Evolutionary conservation across 1,140 invertebrate species (phyloP), one percentile per base, ranked within the genome.

Genomic region (Bombus confusus): DNA sequence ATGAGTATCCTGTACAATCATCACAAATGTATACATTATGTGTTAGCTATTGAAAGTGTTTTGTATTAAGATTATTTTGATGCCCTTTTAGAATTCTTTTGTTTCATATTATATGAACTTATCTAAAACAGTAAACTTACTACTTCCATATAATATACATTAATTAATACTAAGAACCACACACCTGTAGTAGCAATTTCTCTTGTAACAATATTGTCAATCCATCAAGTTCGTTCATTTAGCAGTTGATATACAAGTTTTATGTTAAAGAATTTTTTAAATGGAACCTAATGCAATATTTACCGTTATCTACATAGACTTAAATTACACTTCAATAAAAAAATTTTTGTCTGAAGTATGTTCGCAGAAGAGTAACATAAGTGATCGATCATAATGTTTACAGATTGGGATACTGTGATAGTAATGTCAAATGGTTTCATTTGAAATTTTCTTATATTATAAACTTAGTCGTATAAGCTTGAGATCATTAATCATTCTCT

Each of bases 91-190:
- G 34, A 39, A 83, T 68, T 62, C 15, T 64, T 64, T 31, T 66
- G 31, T 71, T 84, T 25, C 74, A 52, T 43, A n/a, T 47, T 28
- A 28, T 39, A 43, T 62, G 43, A 73, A 41, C 59, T 83, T 52
- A 76, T 78, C 41, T 68, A 34, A 77, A 57, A 74, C 10, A 52
- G 28, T 80, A 43, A 72, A 72, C 8, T 72, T 80, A 80, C 37
- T 85, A 83, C 87, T 83, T 86, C 34, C 85, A 31, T 88, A 79
- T 73, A 82, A 82, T 80, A 82, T 80, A 85, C 22, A 66, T 69
- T 80, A 79, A 43, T 64, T 74, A 73, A 68, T 80, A 72, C 69
- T 78, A 77, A 90, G 64, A 82, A 62, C 52, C 34, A 81, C 69
- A 43, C 9, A 39, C 15, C n/a, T 79, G 28, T 31, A 68, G 31